phyloP scores from a whole-genome alignment of 2,888 invertebrate genomes.

The Asteroscopus sphinx region DNA sequence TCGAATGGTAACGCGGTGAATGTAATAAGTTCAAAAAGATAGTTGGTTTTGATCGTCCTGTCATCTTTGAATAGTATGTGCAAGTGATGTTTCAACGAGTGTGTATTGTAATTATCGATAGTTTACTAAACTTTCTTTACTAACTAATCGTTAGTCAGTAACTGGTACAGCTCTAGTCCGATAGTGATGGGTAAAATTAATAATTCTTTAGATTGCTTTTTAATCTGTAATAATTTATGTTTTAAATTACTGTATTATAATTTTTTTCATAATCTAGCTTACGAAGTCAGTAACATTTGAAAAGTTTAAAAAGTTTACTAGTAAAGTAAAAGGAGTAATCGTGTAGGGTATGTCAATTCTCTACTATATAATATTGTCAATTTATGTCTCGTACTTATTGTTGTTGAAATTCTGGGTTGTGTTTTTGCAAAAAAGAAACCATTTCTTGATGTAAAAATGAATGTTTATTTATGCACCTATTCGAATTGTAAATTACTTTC shows the following conservation, averaged over 20 bases:
- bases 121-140: constrained; percentile 7
- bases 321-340: constrained; percentile 53
- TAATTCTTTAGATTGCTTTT: neutral
- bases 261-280: constrained; percentile 48
- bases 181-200: constrained; percentile 8
- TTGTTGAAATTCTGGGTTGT: constrained; percentile 24
- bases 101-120: constrained; percentile 9
- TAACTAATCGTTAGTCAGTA: constrained; percentile 12
- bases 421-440: constrained; percentile 22
- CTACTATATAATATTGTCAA: constrained; percentile 62
- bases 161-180: constrained; percentile 5
- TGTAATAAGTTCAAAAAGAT: constrained; percentile 1
- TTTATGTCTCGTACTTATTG: constrained; percentile 54
- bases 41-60: constrained; percentile 45
- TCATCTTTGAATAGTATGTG: constrained; percentile 18
- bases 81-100: constrained; percentile 14
- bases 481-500: too few species aligned
- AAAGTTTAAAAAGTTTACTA: constrained; percentile 53
- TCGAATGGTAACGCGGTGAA: constrained; percentile 15
- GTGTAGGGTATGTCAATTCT: constrained; percentile 63
- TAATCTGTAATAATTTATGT: neutral
- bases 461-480: neutral
- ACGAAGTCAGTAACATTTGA: constrained; percentile 57
- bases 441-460: neutral
- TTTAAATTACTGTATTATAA: neutral